Evolutionary conservation across 2,113 vertebrate genomes (phyloP).

Genomic region (Lampris megalopsis): DNA sequence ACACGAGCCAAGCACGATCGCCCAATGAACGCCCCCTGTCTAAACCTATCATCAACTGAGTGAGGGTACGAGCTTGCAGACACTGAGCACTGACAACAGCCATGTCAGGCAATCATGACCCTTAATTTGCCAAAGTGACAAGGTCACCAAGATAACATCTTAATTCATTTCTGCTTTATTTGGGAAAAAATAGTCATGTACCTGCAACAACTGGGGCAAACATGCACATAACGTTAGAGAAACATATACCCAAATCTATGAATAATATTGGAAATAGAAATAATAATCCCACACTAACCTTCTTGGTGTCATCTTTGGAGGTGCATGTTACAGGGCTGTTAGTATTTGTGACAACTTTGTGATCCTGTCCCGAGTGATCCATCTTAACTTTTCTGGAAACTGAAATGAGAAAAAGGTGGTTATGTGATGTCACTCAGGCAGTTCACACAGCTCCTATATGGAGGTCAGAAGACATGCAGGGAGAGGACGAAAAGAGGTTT

Average conservation of each 20-base stretch:
- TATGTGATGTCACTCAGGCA: slow-evolving; percentile 4
- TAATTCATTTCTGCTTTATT: neutral
- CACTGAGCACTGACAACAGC: neutral
- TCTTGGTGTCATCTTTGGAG: slow-evolving; percentile 14
- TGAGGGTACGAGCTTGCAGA: neutral
- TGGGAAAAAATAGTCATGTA: neutral
- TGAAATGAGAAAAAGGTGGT: slow-evolving; percentile 29
- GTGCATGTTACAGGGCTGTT: slow-evolving; percentile 10
- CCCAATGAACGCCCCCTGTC: neutral
- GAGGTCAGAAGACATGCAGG: neutral
- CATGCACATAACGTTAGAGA: neutral
- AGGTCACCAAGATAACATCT: neutral
- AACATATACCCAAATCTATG: neutral
- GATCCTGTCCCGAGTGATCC: slow-evolving; percentile 17
- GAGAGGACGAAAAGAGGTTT: slow-evolving; percentile 29
- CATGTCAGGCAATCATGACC: neutral
- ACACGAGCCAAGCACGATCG: neutral
- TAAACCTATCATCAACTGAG: neutral
- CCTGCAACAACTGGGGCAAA: neutral
- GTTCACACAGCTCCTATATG: neutral
- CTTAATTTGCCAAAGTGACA: neutral
- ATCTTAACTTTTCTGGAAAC: slow-evolving; percentile 39
- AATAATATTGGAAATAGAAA: neutral
- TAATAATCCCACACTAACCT: slow-evolving; percentile 53
- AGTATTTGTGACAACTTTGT: neutral